Conservation (phyloP, 92 coral and sea anemone species). For the Zoanthus sansibaricus region DNA sequence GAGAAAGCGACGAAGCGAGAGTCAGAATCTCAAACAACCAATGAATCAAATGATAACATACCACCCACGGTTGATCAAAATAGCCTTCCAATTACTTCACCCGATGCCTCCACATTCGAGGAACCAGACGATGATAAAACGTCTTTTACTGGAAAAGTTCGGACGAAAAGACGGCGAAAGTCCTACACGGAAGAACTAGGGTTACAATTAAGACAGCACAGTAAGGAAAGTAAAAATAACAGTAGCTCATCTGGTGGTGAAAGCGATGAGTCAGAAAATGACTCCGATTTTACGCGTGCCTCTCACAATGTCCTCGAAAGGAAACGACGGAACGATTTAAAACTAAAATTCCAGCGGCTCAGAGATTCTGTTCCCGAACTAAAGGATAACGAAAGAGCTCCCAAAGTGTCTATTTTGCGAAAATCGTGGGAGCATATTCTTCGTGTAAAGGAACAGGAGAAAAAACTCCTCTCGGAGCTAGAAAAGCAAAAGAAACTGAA, state of each 20-base stretch:
- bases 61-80: conserved; percentile 41
- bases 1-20: conserved; percentile 84
- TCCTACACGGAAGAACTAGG: conserved; percentile 63
- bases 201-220: conserved; percentile 64
- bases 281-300: conserved; percentile 94
- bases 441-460: conserved; percentile 84
- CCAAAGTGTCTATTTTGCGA: conserved; percentile 92
- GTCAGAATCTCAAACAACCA: conserved; percentile 31
- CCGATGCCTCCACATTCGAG: conserved; percentile 60
- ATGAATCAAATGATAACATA: conserved; percentile 38
- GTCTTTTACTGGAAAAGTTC: conserved; percentile 82
- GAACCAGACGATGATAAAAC: conserved; percentile 79
- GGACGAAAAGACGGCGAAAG: conserved; percentile 76
- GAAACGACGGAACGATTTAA: conserved; percentile 95
- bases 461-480: conserved; percentile 67
- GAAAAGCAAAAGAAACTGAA: conserved; percentile 90
- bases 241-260: conserved; percentile 77
- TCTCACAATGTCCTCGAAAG: conserved; percentile 97
- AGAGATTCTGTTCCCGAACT: conserved; percentile 97
- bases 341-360: conserved; percentile 92
- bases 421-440: conserved; percentile 89
- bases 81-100: conserved; percentile 54
- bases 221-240: conserved; percentile 61
- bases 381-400: conserved; percentile 95
- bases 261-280: conserved; percentile 96